Base-by-base conservation (phyloP, 2,888 invertebrate species). In the Andrena bucephala region DNA sequence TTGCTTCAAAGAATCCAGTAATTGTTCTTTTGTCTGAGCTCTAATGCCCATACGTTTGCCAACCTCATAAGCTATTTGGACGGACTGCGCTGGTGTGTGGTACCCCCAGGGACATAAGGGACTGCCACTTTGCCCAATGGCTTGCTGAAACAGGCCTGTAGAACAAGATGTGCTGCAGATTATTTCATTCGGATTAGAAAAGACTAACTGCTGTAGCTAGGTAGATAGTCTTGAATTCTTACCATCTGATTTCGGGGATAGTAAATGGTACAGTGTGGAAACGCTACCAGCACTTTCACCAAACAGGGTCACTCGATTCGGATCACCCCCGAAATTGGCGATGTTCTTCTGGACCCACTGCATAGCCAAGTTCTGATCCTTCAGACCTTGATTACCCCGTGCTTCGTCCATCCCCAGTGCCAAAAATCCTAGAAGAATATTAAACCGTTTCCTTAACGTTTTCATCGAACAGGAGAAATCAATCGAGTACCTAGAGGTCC, bases 211-310 rank as follows among this genome's bases (percentile, higher is more conserved):
- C 42, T 42, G 13, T 42, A 3, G 13, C 2, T 42, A 42, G 42
- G 13, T 42, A 33, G 33, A 2, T 33, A 42, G 13, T 42, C 42
- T 16, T 42, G 6, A 52, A 52, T 20, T 8, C 20, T 7, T 52
- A 20, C 88, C 90, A 84, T 33, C 2, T 0, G 82, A 78, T 36
- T 13, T 72, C 2, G 63, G 50, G 0, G 81, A 76, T 2, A 85
- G 48, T 1, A 24, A n/a, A 8, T 84, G 85, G 20, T 50, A 76
- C 27, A 73, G 66, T 4, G 79, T 83, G 8, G 76, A 54, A 2
- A 27, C 96, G 24, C 96, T 96, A 0, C 97, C 97, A 0, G 97
- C 96, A 0, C 97, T 97, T 91, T 95, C 95, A 0, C 97, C 97
- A 0, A 95, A 93, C 2, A 97, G 92, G 0, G 97, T 96, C 33